phyloP scores from a whole-genome alignment of 2,888 invertebrate genomes.

The Lypha dubia region DNA sequence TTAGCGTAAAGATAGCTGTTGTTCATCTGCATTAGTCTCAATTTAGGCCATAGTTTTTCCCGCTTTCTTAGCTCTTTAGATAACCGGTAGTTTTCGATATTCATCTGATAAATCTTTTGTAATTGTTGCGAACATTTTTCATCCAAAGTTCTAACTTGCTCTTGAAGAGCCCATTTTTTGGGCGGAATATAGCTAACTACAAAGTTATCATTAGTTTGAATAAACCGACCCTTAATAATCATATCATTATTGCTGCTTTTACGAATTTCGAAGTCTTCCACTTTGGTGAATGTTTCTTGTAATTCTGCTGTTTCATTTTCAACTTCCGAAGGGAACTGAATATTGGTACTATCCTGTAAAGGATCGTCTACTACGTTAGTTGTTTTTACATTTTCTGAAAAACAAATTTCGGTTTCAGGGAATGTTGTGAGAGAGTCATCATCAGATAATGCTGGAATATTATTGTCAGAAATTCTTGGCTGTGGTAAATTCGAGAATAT shows the following conservation, averaged over 20 bases:
- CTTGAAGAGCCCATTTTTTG: slow-evolving; percentile 34
- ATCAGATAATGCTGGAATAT: neutral
- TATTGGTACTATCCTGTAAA: neutral
- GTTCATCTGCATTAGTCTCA: neutral
- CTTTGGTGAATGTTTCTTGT: neutral
- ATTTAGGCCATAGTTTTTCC: slow-evolving; percentile 25
- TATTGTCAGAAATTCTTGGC: neutral
- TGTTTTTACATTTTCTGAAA: no score
- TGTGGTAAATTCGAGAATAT: no score
- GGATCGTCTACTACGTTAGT: no score
- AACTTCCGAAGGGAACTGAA: neutral
- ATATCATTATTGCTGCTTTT: slow-evolving; percentile 38
- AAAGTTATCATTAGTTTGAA: slow-evolving; percentile 50
- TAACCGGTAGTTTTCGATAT: neutral
- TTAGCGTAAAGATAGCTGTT: neutral
- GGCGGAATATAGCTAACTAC: slow-evolving; percentile 49
- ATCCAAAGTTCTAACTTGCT: slow-evolving; percentile 41
- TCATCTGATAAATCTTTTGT: neutral
- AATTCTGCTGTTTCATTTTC: neutral
- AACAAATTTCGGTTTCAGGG: slow-evolving; percentile 2
- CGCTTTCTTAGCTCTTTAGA: neutral
- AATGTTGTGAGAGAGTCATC: neutral
- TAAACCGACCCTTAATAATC: slow-evolving; percentile 43
- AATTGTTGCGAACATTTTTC: neutral
- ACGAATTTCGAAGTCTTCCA: slow-evolving; percentile 58